Base-by-base conservation (phyloP, 2,888 invertebrate genomes). In the Cancer borealis region DNA sequence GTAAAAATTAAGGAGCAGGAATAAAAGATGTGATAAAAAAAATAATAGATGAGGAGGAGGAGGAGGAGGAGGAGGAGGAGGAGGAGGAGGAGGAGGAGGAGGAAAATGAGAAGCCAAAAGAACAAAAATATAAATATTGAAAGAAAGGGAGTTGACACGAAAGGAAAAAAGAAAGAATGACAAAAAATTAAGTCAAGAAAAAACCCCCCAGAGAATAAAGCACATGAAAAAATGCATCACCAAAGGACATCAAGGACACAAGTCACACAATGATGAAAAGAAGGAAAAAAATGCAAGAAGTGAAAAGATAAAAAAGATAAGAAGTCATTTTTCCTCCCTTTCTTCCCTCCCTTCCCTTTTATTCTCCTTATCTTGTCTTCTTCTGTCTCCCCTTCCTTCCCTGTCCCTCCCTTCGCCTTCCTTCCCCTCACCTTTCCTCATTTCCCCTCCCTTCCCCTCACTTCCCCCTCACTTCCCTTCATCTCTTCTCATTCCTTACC, bases 11-110 rank as follows among this genome's bases (percentile, higher is more conserved):
- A 6, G 66, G 66, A 21, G 5, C 66, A 66, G 66, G 66, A 66
- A 66, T 66, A 66, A 66, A 66, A 66, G n/a, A 66, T 66, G 66
- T 66, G n/a, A 66, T 66, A n/a, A 66, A n/a, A 66, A 66, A n/a
- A n/a, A 66, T 66, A 66, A n/a, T n/a, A n/a, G n/a, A n/a, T n/a
- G n/a, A n/a, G n/a, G n/a, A n/a, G n/a, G n/a, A n/a, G n/a, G n/a
- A n/a, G n/a, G n/a, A n/a, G n/a, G n/a, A n/a, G n/a, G n/a, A n/a
- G n/a, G n/a, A n/a, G n/a, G 12, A 79, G 2, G 30, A 30, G 79
- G 10, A 79, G 26, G 30, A 30, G 26, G 79, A 79, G 30, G 79
- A 79, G 79, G 79, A 30, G 30, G 79, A 79, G 30, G 79, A 21
- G 60, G 21, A 66, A 17, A 17, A 66, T 4, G 14, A 66, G 60